Evolutionary conservation across 64 coral and sea anemone genomes (phyloP).

Genomic region (Trachythela sp.): DNA sequence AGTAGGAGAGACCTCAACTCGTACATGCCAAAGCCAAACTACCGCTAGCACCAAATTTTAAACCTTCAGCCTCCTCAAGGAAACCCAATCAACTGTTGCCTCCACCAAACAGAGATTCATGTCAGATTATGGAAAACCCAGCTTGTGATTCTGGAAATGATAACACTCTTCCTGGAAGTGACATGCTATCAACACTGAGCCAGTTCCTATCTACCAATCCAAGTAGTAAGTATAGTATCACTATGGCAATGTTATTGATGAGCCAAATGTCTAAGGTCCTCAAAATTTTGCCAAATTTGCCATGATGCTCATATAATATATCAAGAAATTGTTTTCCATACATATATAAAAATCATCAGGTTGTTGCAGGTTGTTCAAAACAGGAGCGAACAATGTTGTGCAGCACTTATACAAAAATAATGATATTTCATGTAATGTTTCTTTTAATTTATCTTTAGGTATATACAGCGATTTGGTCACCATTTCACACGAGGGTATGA

Average conservation of each 20-base stretch:
- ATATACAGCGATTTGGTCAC: conserved; percentile 18
- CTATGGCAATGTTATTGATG: too few species aligned
- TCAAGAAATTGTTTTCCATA: neutral
- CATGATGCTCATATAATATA: neutral
- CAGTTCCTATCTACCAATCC: neutral
- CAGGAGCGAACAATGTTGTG: too few species aligned
- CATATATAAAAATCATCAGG: neutral
- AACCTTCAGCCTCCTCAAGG: neutral
- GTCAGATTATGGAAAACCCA: neutral
- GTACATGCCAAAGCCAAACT: neutral
- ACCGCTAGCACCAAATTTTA: conserved; percentile 12
- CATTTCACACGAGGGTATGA: neutral
- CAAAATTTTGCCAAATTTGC: too few species aligned
- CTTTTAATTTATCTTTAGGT: conserved; percentile 11
- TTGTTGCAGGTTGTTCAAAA: neutral
- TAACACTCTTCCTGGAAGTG: neutral
- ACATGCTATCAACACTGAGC: neutral
- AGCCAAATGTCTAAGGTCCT: too few species aligned
- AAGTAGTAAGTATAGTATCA: conserved; percentile 1
- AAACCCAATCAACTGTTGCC: neutral
- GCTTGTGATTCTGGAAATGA: too few species aligned
- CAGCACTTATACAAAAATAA: too few species aligned
- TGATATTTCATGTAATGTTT: too few species aligned
- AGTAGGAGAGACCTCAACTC: neutral
- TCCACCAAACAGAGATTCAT: neutral